Conservation (phyloP, 2,888 invertebrate species). For the Hybos culiciformis region DNA sequence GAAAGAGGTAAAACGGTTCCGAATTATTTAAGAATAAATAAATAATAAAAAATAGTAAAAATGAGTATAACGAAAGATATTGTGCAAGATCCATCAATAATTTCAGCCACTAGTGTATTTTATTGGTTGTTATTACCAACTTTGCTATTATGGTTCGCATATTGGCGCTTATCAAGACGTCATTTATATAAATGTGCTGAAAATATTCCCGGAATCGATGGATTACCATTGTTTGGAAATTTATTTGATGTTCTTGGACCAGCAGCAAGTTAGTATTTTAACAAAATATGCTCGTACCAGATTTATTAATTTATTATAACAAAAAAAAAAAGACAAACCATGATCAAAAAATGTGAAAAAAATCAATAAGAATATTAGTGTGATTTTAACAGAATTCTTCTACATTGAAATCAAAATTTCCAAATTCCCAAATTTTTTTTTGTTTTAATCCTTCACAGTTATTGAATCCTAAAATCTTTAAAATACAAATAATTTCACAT, state of each 20-base stretch:
- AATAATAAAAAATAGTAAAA: slow-evolving; percentile 5
- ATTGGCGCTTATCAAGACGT: slow-evolving; percentile 61
- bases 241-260: slow-evolving; percentile 59
- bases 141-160: slow-evolving; percentile 53
- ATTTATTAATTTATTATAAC: too few relatives aligned
- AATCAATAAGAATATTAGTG: background rate
- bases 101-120: slow-evolving; percentile 51
- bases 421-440: too few relatives aligned
- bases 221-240: slow-evolving; percentile 60
- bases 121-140: slow-evolving; percentile 60
- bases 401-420: too few relatives aligned
- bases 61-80: slow-evolving; percentile 26
- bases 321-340: background rate
- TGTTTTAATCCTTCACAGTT: too few relatives aligned
- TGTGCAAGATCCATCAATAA: slow-evolving; percentile 28
- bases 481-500: too few relatives aligned
- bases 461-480: too few relatives aligned
- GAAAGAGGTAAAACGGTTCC: slow-evolving; percentile 13
- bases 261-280: slow-evolving; percentile 48
- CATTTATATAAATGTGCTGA: slow-evolving; percentile 56
- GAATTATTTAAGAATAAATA: slow-evolving; percentile 1
- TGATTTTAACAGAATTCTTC: slow-evolving; percentile 2
- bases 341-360: slow-evolving; percentile 1
- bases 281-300: background rate
- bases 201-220: slow-evolving; percentile 57